Percentiles rank a stretch among this genome's conserved stretches.
Conservation (phyloP, 2,113 vertebrate genomes). For the Cyanistes caeruleus region DNA sequence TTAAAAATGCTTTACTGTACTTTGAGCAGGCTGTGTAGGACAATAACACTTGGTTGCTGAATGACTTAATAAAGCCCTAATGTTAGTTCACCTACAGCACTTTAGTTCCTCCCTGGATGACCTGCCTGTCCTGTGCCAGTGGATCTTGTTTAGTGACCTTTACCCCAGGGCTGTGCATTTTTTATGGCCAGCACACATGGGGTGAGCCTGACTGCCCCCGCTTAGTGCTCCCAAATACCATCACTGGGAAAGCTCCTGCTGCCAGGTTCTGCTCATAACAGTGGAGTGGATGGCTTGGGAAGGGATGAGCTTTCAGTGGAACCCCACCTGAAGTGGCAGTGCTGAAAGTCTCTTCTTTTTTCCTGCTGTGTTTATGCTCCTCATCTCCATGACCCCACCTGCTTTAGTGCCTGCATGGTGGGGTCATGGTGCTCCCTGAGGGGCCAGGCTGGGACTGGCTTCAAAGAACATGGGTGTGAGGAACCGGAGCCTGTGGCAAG, state of each 20-base stretch:
- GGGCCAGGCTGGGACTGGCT: neutral
- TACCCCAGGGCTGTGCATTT: neutral
- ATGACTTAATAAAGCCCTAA: conserved; percentile 65
- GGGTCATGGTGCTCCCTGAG: neutral
- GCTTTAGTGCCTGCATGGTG: neutral
- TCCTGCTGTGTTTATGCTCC: no score
- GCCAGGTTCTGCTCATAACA: neutral
- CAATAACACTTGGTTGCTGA: conserved; percentile 51
- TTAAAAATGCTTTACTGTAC: conserved; percentile 61
- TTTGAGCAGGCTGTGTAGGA: conserved; percentile 55
- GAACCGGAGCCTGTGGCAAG: neutral
- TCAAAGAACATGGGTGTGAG: neutral
- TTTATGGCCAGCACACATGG: neutral
- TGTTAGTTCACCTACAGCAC: conserved; percentile 52
- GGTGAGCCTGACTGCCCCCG: neutral
- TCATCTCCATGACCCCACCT: no score
- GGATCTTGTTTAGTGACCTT: conserved; percentile 7
- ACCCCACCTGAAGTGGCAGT: neutral
- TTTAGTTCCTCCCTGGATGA: conserved; percentile 58
- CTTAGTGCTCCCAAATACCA: neutral
- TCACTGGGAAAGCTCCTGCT: neutral
- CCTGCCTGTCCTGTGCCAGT: conserved; percentile 38
- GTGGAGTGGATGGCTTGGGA: neutral
- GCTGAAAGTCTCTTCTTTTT: neutral
- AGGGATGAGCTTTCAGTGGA: neutral